Base-by-base conservation (phyloP, 2,888 invertebrate species). In the Teleogryllus oceanicus region DNA sequence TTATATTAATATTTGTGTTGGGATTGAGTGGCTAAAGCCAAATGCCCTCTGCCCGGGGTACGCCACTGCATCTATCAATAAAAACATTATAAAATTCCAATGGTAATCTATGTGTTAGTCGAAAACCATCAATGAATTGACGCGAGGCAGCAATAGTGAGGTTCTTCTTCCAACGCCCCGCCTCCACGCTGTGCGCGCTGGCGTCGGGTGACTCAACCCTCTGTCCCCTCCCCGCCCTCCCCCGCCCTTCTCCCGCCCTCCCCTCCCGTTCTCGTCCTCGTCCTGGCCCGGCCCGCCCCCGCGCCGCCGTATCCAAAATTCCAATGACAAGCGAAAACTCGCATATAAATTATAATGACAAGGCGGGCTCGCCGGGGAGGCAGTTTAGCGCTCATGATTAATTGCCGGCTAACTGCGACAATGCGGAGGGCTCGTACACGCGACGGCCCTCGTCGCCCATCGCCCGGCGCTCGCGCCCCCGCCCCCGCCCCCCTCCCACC, bases 301-400 rank as follows among this genome's bases (percentile, higher is more conserved):
- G 62, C n/a, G 62, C n/a, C 16, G 62, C 62, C 62, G 62, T 62
- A 62, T 62, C 62, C 62, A 62, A 62, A 62, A 62, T 62, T 62
- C 62, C 62, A 62, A 62, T 62, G 62, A 62, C 62, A 62, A 62
- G 62, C 62, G 62, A 62, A 62, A 62, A 62, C 62, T 62, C 62
- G 62, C 62, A 62, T 62, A 62, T 62, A 62, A 62, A 62, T 62
- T 62, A 62, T 62, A 62, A 62, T 62, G 62, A 62, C 62, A 62
- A 62, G 62, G 62, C 62, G 62, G 62, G 62, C 16, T 3, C 13
- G 62, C 62, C 13, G 62, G 62, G 16, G 62, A 62, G 16, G 62
- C 62, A 62, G 62, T 62, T 62, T 62, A 62, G n/a, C 62, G 62
- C 62, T 62, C 62, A 62, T 62, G 62, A 62, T 62, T 62, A 62